Evolutionary conservation across 2,797 vertebrate genomes (phyloP).

Genomic region (Acanthopagrus latus): DNA sequence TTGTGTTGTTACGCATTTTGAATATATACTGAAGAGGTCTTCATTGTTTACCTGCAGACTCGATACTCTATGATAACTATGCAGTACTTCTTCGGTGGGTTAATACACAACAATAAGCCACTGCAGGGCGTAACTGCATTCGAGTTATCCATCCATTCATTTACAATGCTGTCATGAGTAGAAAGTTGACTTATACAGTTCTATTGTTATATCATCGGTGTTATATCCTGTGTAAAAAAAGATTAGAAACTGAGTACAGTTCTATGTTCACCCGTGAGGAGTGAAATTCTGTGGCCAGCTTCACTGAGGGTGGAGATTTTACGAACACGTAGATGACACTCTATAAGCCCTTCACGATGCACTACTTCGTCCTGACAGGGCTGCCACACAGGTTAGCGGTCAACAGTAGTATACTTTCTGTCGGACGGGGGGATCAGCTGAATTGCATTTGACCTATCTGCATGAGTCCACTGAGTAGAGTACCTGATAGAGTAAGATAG

Average conservation of each 20-base stretch:
- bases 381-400: slow-evolving; percentile 82
- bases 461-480: slow-evolving; percentile 78
- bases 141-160: slow-evolving; percentile 68
- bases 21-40: slow-evolving; percentile 57
- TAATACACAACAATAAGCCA: slow-evolving; percentile 82
- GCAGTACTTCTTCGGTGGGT: slow-evolving; percentile 58
- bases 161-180: slow-evolving; percentile 76
- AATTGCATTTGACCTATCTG: slow-evolving; percentile 72
- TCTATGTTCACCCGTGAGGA: slow-evolving; percentile 64
- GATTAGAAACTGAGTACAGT: slow-evolving; percentile 72
- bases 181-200: slow-evolving; percentile 76
- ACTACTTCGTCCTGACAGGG: slow-evolving; percentile 74
- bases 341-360: slow-evolving; percentile 77
- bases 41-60: slow-evolving; percentile 60
- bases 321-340: slow-evolving; percentile 69
- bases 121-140: slow-evolving; percentile 72
- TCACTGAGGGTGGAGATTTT: slow-evolving; percentile 72
- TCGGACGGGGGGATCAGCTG: slow-evolving; percentile 64
- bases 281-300: slow-evolving; percentile 74
- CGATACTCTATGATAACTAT: slow-evolving; percentile 47
- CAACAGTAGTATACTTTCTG: slow-evolving; percentile 77
- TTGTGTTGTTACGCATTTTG: slow-evolving; percentile 61
- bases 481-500: slow-evolving; percentile 81
- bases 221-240: slow-evolving; percentile 75
- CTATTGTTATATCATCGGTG: slow-evolving; percentile 64